Evolutionary conservation across 30 jellyfish, hydroid and myxozoan genomes (phyloP), one percentile per base, ranked within the genome.

Genomic region (Pseudorhiza aurosa): DNA sequence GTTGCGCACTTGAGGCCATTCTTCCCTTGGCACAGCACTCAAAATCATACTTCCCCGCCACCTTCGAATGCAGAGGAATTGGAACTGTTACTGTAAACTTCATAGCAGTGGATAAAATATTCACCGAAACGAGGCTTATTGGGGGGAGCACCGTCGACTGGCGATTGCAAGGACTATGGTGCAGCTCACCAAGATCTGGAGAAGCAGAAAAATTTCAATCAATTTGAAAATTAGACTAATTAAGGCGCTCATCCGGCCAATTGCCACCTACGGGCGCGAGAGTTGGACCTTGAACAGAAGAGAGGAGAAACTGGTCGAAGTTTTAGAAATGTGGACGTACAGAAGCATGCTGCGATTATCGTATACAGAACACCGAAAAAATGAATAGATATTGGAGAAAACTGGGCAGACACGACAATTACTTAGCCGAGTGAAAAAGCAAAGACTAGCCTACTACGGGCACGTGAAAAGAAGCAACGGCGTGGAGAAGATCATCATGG

Each of bases 41-140:
- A 92, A 65, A 44, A 92, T 92, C 96, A 85, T 79, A 26, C 85
- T 95, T 8, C 98, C 98, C 30, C 98, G 92, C 98, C 98, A 92
- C 57, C 98, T 92, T 24, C 39, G 27, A 14, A 17, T 15, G 47
- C 14, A 35, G 10, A 63, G 30, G 35, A 18, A 69, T 39, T n/a
- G n/a, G n/a, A n/a, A n/a, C n/a, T n/a, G n/a, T n/a, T n/a, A n/a
- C n/a, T n/a, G n/a, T n/a, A n/a, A n/a, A n/a, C n/a, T n/a, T n/a
- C n/a, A n/a, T n/a, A n/a, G n/a, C n/a, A n/a, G n/a, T n/a, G n/a
- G n/a, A n/a, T n/a, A n/a, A n/a, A n/a, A n/a, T n/a, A n/a, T n/a
- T n/a, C n/a, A n/a, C n/a, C n/a, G n/a, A n/a, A n/a, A n/a, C n/a
- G n/a, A n/a, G n/a, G n/a, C n/a, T n/a, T n/a, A n/a, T n/a, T n/a